A percentile compares a stretch with the other conserved stretches of the same genome.
These are phyloP conservation scores for Thamnaconus septentrionalis DNA, from an alignment of 2,113 vertebrate species.

Conservation along the genomic window DNA sequence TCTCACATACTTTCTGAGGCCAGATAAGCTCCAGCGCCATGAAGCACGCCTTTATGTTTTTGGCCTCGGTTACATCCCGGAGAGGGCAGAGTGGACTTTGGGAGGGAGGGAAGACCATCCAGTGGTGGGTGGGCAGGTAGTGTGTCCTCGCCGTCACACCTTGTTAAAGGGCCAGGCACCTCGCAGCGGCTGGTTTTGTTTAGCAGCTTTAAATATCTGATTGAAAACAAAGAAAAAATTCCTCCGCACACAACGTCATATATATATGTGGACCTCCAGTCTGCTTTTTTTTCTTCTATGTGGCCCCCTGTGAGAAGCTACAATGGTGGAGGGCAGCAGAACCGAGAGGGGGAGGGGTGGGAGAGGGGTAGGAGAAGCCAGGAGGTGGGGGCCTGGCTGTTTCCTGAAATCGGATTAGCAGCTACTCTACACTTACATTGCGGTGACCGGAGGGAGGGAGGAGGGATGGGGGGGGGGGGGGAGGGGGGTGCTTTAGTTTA, in stretches of 20 bases:
- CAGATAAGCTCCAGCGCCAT: constrained; percentile 87
- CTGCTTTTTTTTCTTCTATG: constrained; percentile 42
- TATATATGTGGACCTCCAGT: constrained; percentile 7
- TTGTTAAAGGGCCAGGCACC: constrained; percentile 79
- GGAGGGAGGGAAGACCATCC: constrained; percentile 64
- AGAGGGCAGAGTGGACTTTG: constrained; percentile 75
- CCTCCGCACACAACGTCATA: constrained; percentile 8
- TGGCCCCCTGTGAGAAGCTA: constrained; percentile 50
- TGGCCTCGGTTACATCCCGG: constrained; percentile 78
- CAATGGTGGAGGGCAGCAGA: constrained; percentile 45
- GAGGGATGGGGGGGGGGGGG: too few relatives aligned
- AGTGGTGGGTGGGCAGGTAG: constrained; percentile 77
- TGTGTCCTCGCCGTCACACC: constrained; percentile 76
- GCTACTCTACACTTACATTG: constrained; percentile 82
- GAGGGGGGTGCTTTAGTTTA: constrained; percentile 65
- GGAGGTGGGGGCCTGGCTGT: constrained; percentile 71
- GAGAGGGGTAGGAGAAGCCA: constrained; percentile 26
- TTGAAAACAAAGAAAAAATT: constrained; percentile 66
- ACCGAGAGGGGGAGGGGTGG: constrained; percentile 4
- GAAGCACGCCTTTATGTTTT: constrained; percentile 88
- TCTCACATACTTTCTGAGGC: constrained; percentile 93
- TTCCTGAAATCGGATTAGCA: constrained; percentile 84
- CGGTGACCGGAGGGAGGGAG: constrained; percentile 52
- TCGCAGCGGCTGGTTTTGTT: constrained; percentile 76
- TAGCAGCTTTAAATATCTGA: constrained; percentile 73